Conservation (phyloP, 1,140 invertebrate genomes). For the Sitobion miscanthi region DNA sequence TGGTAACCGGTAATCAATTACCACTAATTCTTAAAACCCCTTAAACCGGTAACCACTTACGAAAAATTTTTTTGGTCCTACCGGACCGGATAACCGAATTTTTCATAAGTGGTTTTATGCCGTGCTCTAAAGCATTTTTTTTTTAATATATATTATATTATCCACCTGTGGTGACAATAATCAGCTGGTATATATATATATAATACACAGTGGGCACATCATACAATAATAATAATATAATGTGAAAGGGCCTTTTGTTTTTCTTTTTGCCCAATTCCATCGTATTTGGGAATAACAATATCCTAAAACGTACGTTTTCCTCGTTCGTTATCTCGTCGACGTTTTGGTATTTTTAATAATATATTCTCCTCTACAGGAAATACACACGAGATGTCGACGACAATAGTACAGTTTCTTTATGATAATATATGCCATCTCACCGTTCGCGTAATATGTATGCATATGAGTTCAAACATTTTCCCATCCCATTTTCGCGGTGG, state of each 20-base stretch:
- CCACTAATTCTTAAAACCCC: no score
- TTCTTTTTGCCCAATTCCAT: not conserved
- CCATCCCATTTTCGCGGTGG: not conserved
- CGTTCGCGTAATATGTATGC: not conserved
- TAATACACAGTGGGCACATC: not conserved
- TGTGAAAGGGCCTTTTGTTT: not conserved
- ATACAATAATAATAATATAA: not conserved
- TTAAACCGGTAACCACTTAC: no score
- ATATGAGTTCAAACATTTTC: constrained; percentile 3
- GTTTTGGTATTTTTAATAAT: constrained; percentile 1
- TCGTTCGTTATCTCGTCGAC: not conserved
- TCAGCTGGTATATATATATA: not conserved
- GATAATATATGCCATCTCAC: not conserved
- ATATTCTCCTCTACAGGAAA: not conserved
- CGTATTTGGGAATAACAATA: not conserved
- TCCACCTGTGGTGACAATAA: not conserved
- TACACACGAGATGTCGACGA: not conserved
- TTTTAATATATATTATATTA: not conserved
- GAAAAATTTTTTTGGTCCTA: no score
- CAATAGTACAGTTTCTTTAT: not conserved
- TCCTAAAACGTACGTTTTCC: constrained; percentile 8
- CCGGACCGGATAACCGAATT: no score
- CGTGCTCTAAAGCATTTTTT: no score
- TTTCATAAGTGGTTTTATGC: no score
- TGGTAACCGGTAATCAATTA: no score